Conservation (phyloP, 2,113 vertebrate genomes). For the Hippocampus mohnikei region DNA sequence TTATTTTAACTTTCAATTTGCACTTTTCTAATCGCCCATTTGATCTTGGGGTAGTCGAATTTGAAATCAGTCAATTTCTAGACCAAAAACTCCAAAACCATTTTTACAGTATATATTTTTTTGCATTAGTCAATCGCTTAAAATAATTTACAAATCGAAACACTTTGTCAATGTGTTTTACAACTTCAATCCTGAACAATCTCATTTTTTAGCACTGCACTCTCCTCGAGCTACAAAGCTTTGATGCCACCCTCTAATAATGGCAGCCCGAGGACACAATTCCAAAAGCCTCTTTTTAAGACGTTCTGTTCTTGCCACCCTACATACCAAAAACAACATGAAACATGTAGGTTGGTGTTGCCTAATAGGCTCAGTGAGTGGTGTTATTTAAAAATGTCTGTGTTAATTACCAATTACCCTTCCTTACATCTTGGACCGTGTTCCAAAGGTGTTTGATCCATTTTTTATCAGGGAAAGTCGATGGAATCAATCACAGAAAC, state of each 20-base stretch:
- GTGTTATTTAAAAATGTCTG: slow-evolving; percentile 8
- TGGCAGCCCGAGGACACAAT: slow-evolving; percentile 17
- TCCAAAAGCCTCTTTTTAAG: slow-evolving; percentile 33
- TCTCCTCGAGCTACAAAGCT: not conserved
- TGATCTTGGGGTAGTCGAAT: too few species aligned
- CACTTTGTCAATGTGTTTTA: not conserved
- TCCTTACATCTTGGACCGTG: slow-evolving; percentile 4
- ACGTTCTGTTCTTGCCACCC: slow-evolving; percentile 16
- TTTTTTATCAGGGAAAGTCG: slow-evolving; percentile 22
- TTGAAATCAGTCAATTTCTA: too few species aligned
- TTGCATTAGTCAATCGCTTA: too few species aligned
- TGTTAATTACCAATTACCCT: slow-evolving; percentile 24
- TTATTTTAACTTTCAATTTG: too few species aligned
- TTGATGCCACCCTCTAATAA: not conserved
- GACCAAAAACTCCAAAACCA: too few species aligned
- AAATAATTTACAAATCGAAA: not conserved
- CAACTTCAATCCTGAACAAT: not conserved
- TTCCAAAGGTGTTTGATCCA: slow-evolving; percentile 6
- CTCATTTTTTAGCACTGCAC: not conserved
- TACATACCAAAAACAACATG: not conserved
- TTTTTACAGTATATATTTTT: too few species aligned
- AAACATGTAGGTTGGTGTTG: slow-evolving; percentile 36
- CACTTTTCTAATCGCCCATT: too few species aligned
- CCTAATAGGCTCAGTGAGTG: slow-evolving; percentile 28
- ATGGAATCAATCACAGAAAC: slow-evolving; percentile 36